Evolutionary conservation across 2,113 vertebrate genomes (phyloP), one percentile per base, ranked within the genome.

Genomic region (Globicephala melas): DNA sequence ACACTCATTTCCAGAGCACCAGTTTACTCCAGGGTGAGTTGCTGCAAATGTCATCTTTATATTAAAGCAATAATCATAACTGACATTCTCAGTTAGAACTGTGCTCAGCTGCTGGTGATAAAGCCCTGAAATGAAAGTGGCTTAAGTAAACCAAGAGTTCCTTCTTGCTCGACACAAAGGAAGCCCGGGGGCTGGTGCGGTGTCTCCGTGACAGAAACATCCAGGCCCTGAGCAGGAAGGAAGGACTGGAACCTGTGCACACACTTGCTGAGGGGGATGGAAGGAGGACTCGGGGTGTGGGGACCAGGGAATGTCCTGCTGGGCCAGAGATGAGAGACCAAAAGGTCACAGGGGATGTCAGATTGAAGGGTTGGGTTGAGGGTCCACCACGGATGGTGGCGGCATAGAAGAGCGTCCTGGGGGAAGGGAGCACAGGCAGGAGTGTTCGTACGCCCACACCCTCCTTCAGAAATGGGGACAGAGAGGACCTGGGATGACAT

Each of bases 371-470:
- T 5, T 0, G 0, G 60, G 5, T 1, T 18, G 70, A 60, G 25
- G 21, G 31, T 31, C 26, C 12, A 2, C 38, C 74, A 2, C 2
- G 0, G 5, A 6, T 0, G 13, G 26, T 17, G 41, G 12, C 9
- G 20, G 41, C 70, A 62, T 5, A 6, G 41, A n/a, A 31, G 28
- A 4, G 9, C 3, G 13, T 33, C 71, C 7, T 8, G 0, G 2
- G 53, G 38, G 9, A 55, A 36, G 12, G 36, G 47, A 20, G 28
- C 12, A 21, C 44, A 4, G 8, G 47, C 36, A 47, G 63, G 55
- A 0, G 5, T 44, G 5, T 13, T 26, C 11, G 8, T 0, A 10
- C 11, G 7, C 36, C 63, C 84, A 44, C 21, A 3, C 33, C 18
- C 67, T 81, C 41, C 67, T 47, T 25, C 9, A 31, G 60, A 10